Base-by-base conservation (phyloP, 2,113 vertebrate species). In the Ciconia stormi region DNA sequence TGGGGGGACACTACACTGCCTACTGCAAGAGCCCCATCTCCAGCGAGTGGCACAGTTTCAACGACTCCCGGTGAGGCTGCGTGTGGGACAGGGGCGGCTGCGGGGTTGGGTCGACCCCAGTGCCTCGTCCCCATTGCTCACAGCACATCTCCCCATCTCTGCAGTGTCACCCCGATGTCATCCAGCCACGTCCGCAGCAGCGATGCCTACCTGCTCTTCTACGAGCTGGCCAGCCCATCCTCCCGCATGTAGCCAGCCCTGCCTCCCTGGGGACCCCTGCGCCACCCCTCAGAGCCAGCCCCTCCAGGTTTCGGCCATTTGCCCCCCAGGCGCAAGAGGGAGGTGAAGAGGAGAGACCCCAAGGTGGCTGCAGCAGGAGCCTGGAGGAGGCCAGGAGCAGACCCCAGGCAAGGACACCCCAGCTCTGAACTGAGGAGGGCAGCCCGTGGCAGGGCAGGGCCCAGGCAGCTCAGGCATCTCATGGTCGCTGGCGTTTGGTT, bases 1-100 rank as follows among this genome's bases (percentile, higher is more conserved):
- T 99, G 98, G 99, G 99, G 29, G 99, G 99, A 56, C 99, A 99
- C 87, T 99, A 99, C 96, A 99, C 99, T 0, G 99, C 99, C n/a
- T 99, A 99, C 98, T 99, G 99, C 97, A 99, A 98, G 86, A 99
- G 98, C 95, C 98, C 99, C 0, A 93, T 97, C 40, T 98, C 99
- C 20, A 99, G 98, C 46, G 99, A 99, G 83, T 99, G 99, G 99
- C 98, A 99, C 98, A 98, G 97, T 38, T 99, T 99, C 98, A 99
- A 99, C 4, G 99, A 99, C 98, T 98, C 98, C 95, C 99, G 99
- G 99, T 99, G 98, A 97, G 91, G 32, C 34, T 22, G 38, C 9
- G 1, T 1, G 1, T 4, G 30, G 58, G 17, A 5, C 7, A 2
- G 11, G 13, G 67, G 16, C 0, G 2, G 56, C 16, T 56, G 53